phyloP scores from a whole-genome alignment of 2,113 vertebrate species.

The Alethe diademata region DNA sequence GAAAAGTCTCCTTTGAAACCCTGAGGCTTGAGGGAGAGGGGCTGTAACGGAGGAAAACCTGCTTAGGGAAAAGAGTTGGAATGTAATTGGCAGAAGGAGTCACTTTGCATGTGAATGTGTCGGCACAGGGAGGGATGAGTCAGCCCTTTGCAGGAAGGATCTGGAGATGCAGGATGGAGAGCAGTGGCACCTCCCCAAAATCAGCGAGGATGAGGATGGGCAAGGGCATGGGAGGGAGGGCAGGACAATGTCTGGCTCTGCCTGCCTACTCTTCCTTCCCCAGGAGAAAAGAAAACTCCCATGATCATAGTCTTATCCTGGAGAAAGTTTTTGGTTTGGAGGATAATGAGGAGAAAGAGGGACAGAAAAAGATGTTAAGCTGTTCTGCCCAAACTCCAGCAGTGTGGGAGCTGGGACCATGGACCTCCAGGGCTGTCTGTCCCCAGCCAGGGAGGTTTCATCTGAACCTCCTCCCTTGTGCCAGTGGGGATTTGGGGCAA shows the following conservation, averaged over 20 bases:
- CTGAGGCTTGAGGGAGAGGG: background rate
- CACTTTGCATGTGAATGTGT: slow-evolving; percentile 24
- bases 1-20: slow-evolving; percentile 5
- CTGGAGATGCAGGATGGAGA: background rate
- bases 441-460: background rate
- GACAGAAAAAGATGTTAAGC: background rate
- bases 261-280: background rate
- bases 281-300: background rate
- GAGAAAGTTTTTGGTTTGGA: background rate
- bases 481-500: fast-evolving
- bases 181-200: background rate
- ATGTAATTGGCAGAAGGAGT: slow-evolving; percentile 38
- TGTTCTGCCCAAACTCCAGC: background rate
- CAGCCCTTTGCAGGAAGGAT: background rate
- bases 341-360: background rate
- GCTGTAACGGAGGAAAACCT: background rate
- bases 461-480: background rate
- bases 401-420: background rate
- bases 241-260: background rate
- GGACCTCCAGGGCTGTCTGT: background rate
- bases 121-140: background rate
- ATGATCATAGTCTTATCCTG: background rate
- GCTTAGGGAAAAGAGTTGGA: background rate
- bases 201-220: background rate
- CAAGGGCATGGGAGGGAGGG: background rate